A percentile compares a stretch with the other conserved stretches of the same genome.
phyloP scores from a whole-genome alignment of 2,113 vertebrate genomes.

The Chlorodrepanis virens region DNA sequence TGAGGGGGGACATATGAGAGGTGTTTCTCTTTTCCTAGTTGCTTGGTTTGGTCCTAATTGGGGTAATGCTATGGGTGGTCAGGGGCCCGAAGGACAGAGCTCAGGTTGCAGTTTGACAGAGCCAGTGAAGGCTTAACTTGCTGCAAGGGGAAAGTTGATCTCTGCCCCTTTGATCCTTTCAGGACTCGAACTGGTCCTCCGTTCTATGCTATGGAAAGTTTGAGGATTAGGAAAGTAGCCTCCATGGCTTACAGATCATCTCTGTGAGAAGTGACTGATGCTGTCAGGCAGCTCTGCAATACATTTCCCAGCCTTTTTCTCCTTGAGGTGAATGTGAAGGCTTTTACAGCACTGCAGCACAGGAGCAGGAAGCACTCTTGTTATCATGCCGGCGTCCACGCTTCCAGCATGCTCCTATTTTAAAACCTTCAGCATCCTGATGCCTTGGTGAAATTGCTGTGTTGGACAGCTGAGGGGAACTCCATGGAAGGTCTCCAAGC shows the following conservation, averaged over 20 bases:
- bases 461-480: not conserved
- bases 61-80: not conserved
- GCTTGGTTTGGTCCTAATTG: conserved; percentile 15
- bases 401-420: not conserved
- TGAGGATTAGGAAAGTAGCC: not conserved
- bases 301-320: not conserved
- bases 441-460: not conserved
- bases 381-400: not conserved
- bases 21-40: not conserved
- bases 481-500: accelerated
- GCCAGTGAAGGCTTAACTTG: not conserved
- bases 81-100: not conserved
- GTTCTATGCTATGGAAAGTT: not conserved
- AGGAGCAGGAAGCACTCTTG: not conserved
- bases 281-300: not conserved
- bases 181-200: not conserved
- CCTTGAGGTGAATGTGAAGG: not conserved
- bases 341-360: not conserved
- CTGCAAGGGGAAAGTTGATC: not conserved
- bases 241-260: not conserved
- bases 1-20: not conserved
- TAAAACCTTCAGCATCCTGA: not conserved
- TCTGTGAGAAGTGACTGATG: not conserved
- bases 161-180: not conserved
- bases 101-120: conserved; percentile 3